These are phyloP conservation scores for Drosophila monieri DNA, from an alignment of 2,888 invertebrate species.

Conservation along the genomic window DNA sequence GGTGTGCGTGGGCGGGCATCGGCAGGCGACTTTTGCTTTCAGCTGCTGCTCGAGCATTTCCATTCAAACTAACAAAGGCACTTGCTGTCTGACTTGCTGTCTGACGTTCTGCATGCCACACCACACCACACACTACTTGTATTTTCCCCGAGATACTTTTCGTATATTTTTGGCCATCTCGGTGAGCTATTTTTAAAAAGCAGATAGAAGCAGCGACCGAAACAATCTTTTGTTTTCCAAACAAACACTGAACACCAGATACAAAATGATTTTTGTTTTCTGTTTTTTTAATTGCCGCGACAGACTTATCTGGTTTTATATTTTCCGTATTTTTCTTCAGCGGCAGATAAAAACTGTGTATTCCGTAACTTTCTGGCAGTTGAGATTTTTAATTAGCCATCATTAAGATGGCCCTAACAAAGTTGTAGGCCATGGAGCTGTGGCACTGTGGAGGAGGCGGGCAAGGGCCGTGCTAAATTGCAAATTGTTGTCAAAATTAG, in stretches of 20 bases:
- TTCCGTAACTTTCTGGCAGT: slow-evolving; percentile 49
- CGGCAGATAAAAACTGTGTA: slow-evolving; percentile 50
- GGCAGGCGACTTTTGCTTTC: slow-evolving; percentile 59
- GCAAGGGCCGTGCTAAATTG: slow-evolving; percentile 29
- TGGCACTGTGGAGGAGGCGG: not conserved
- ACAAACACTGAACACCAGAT: slow-evolving; percentile 56
- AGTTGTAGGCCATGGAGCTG: slow-evolving; percentile 9
- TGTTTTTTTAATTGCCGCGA: slow-evolving; percentile 59
- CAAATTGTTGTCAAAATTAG: slow-evolving; percentile 75
- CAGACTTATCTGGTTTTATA: slow-evolving; percentile 50
- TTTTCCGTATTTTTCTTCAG: slow-evolving; percentile 27
- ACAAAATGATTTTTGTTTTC: slow-evolving; percentile 48
- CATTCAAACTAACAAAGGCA: slow-evolving; percentile 66
- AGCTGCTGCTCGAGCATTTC: slow-evolving; percentile 68
- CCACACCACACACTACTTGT: slow-evolving; percentile 45
- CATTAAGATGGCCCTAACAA: slow-evolving; percentile 45
- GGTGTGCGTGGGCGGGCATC: slow-evolving; percentile 63
- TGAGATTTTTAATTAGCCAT: slow-evolving; percentile 73
- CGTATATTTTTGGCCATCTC: slow-evolving; percentile 64
- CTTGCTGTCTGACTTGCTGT: slow-evolving; percentile 62
- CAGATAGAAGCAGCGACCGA: slow-evolving; percentile 10
- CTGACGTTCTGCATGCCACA: slow-evolving; percentile 50
- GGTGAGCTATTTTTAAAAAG: slow-evolving; percentile 62
- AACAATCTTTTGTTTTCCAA: slow-evolving; percentile 69
- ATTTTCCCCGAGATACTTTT: slow-evolving; percentile 44